Percentiles rank a stretch among this genome's conserved stretches.
Conservation (phyloP, 2,888 invertebrate genomes). For the Aelia acuminata region DNA sequence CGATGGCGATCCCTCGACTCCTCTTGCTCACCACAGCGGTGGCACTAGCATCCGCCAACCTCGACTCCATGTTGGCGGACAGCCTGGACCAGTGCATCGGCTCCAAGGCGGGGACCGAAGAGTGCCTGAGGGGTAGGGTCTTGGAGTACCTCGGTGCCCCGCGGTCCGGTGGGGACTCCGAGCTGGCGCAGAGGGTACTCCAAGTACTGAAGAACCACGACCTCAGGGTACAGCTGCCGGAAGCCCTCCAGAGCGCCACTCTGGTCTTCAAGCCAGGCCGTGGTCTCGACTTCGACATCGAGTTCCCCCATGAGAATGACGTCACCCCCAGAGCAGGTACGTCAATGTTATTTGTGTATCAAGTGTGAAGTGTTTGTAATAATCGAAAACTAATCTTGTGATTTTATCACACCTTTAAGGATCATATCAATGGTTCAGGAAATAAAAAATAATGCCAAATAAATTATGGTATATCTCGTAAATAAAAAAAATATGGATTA, state of each 20-base stretch:
- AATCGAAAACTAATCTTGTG: too few species aligned
- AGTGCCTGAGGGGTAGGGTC: constrained; percentile 64
- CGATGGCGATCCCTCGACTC: constrained; percentile 38
- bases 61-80: constrained; percentile 80
- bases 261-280: constrained; percentile 66
- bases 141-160: constrained; percentile 65
- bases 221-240: constrained; percentile 80
- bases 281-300: constrained; percentile 70
- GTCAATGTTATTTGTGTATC: too few species aligned
- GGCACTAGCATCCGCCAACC: constrained; percentile 69
- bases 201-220: constrained; percentile 82
- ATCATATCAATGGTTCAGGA: too few species aligned
- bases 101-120: constrained; percentile 50
- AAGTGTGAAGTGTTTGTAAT: too few species aligned
- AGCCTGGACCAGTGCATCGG: constrained; percentile 78
- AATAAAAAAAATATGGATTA: too few species aligned
- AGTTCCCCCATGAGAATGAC: constrained; percentile 68
- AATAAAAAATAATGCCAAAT: too few species aligned
- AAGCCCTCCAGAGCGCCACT: constrained; percentile 79
- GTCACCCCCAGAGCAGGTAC: constrained; percentile 60
- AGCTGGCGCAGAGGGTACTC: constrained; percentile 78
- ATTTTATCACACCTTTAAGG: too few species aligned
- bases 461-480: too few species aligned
- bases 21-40: constrained; percentile 50
- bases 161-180: neutral